Conservation (phyloP, 2,113 vertebrate genomes). For the Semnornis frantzii region DNA sequence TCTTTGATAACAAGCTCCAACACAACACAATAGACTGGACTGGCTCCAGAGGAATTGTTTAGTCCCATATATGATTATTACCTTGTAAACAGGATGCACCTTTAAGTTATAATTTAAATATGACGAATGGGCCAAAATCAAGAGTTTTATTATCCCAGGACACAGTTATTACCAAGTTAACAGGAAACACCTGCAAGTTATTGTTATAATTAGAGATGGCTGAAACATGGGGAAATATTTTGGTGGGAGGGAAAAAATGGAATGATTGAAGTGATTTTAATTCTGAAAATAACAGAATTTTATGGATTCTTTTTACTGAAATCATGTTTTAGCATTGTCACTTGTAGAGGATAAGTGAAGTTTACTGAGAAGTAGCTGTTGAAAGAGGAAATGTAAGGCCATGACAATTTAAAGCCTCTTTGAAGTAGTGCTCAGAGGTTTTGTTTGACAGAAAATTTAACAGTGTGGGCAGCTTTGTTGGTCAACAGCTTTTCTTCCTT, state of each 20-base stretch:
- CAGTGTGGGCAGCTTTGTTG: not conserved
- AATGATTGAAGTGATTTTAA: conserved; percentile 1
- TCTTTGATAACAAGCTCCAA: not conserved
- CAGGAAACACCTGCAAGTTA: conserved; percentile 72
- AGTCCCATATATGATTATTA: conserved; percentile 57
- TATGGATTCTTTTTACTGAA: not conserved
- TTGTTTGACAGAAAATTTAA: not conserved
- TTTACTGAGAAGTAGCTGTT: not conserved
- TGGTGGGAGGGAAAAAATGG: not conserved
- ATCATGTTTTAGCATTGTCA: not conserved
- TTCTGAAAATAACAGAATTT: not conserved
- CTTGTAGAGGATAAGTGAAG: not conserved
- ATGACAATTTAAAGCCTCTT: not conserved
- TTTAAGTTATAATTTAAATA: conserved; percentile 73
- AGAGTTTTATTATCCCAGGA: conserved; percentile 50
- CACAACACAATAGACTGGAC: conserved; percentile 53
- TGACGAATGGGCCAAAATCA: conserved; percentile 57
- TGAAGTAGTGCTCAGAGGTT: not conserved
- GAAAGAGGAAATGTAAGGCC: not conserved
- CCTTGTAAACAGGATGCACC: conserved; percentile 73
- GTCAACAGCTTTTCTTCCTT: not conserved
- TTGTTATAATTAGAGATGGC: conserved; percentile 61
- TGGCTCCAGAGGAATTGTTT: conserved; percentile 63
- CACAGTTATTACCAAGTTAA: conserved; percentile 59
- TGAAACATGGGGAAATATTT: conserved; percentile 51